phyloP scores from a whole-genome alignment of 2,888 invertebrate species.

The Congeria kusceri region DNA sequence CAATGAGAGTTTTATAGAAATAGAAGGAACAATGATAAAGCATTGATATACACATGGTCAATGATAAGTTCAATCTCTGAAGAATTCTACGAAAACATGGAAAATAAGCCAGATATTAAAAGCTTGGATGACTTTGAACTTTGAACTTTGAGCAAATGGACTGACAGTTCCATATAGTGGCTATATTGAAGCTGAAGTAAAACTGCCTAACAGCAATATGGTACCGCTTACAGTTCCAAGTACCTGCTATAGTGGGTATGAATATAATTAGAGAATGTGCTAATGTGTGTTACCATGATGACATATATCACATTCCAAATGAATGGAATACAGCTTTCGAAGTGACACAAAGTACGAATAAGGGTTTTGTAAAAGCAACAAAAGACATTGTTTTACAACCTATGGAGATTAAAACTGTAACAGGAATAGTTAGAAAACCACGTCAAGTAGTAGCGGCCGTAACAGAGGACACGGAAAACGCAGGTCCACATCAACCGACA shows the following conservation, averaged over 20 bases:
- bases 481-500: not conserved
- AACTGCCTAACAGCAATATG: not conserved
- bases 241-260: slow-evolving; percentile 11
- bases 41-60: slow-evolving; percentile 24
- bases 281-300: not conserved
- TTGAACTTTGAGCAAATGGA: slow-evolving; percentile 11
- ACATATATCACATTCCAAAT: not conserved
- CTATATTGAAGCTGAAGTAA: slow-evolving; percentile 14
- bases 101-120: too few relatives aligned
- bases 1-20: not conserved
- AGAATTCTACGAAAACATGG: not conserved
- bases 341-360: not conserved
- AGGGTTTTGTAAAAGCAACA: slow-evolving; percentile 20
- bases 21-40: not conserved
- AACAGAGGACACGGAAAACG: slow-evolving; percentile 6
- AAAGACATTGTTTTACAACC: slow-evolving; percentile 19
- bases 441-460: slow-evolving; percentile 4
- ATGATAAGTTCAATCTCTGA: slow-evolving; percentile 16
- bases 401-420: slow-evolving; percentile 16
- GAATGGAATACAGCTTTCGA: slow-evolving; percentile 21
- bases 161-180: slow-evolving; percentile 13
- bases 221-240: not conserved
- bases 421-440: slow-evolving; percentile 9
- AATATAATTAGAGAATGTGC: slow-evolving; percentile 3
- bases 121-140: slow-evolving; percentile 12